Base-by-base conservation (phyloP, 2,888 invertebrate genomes). In the Scrobipalpa atriplicella region DNA sequence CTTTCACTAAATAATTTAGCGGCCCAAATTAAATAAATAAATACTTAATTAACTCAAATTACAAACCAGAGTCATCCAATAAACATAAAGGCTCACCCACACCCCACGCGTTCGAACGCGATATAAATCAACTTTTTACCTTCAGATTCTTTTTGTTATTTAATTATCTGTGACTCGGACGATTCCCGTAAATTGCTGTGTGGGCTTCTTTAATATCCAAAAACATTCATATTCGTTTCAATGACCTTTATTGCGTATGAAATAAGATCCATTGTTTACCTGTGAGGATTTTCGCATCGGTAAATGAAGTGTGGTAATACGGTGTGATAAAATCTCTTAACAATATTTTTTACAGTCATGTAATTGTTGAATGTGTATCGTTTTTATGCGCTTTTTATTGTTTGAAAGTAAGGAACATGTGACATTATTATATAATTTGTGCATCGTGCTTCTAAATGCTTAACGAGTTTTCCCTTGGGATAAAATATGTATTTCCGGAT, bases 81-180 rank as follows among this genome's bases (percentile, higher is more conserved):
- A 62, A 70, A 68, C 66, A 18, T 70, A 70, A 75, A 72, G 70
- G 67, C 67, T 70, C 68, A 54, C 70, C 70, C 73, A 73, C 70
- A 72, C 72, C 52, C 72, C 38, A 51, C 62, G 19, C 66, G 56
- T 54, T 69, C 69, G 67, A 72, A 76, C 76, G 75, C 77, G 70
- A 77, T 78, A 83, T 81, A 84, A 84, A 84, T 83, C 84, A 85
- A 76, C 70, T 63, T 72, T 77, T 78, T 77, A 77, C 79, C 73
- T 80, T 77, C 69, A 66, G 69, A 79, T 78, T 78, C 82, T 83
- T 88, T 87, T 86, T 86, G 85, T 87, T 83, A 85, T 87, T 89
- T 88, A 88, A 88, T 89, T 88, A 85, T 84, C 85, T 84, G 84
- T 84, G 84, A 84, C 84, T 82, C 75, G 75, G 71, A 72, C 79